Evolutionary conservation across 1,140 invertebrate species (phyloP).

Genomic region (Drosophila kurseongensis): DNA sequence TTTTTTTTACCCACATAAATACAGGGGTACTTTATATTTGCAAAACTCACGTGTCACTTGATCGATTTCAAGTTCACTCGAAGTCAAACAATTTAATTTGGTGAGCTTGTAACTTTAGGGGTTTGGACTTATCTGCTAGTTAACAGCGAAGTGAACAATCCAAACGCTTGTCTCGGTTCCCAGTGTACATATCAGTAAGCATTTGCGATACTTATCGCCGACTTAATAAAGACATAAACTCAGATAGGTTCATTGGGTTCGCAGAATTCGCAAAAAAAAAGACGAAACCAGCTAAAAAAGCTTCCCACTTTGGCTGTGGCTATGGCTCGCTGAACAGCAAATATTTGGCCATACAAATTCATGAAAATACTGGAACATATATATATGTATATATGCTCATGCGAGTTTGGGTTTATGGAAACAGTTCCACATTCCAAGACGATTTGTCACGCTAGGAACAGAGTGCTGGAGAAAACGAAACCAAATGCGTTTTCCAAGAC

Average conservation of each 20-base stretch:
- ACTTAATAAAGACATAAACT: conserved; percentile 73
- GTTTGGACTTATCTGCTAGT: conserved; percentile 43
- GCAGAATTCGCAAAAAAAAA: conserved; percentile 61
- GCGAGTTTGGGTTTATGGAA: conserved; percentile 9
- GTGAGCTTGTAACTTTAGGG: conserved; percentile 12
- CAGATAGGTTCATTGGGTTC: conserved; percentile 55
- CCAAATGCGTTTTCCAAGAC: conserved; percentile 60
- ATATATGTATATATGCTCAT: conserved; percentile 6
- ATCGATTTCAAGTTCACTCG: conserved; percentile 46
- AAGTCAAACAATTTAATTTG: conserved; percentile 43
- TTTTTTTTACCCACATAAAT: background rate
- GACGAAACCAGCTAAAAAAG: conserved; percentile 13
- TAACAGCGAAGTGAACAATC: conserved; percentile 24
- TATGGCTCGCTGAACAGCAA: conserved; percentile 54
- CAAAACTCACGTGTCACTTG: conserved; percentile 37
- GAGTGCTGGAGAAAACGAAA: conserved; percentile 27
- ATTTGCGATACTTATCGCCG: conserved; percentile 61
- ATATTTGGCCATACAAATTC: conserved; percentile 63
- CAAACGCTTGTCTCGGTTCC: conserved; percentile 15
- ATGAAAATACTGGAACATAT: conserved; percentile 29
- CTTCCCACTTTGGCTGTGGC: conserved; percentile 40
- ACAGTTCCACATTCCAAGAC: conserved; percentile 63
- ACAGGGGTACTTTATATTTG: background rate
- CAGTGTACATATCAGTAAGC: conserved; percentile 8
- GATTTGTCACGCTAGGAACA: conserved; percentile 68